These are phyloP conservation scores for Philaenus spumarius DNA, from an alignment of 1,140 invertebrate genomes.

Conservation along the genomic window DNA sequence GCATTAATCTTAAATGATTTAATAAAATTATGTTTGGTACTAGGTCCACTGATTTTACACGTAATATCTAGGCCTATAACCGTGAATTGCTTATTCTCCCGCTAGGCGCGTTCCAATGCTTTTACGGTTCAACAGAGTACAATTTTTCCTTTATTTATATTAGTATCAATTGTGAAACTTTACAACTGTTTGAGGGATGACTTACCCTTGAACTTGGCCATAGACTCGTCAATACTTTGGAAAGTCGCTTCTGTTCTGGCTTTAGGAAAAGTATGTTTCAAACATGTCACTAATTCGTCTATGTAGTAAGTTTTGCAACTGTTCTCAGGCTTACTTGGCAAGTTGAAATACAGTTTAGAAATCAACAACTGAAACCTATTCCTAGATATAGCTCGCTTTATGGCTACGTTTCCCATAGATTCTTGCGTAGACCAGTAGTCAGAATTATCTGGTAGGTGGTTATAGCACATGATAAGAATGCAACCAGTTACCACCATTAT, in stretches of 20 bases:
- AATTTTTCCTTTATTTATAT: no score
- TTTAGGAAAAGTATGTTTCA: slow-evolving; percentile 26
- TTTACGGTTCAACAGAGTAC: no score
- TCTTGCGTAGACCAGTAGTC: slow-evolving; percentile 27
- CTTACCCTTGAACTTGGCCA: slow-evolving; percentile 31
- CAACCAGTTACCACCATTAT: slow-evolving; percentile 17
- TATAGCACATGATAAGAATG: slow-evolving; percentile 21
- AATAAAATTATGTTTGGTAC: no score
- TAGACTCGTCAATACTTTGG: slow-evolving; percentile 26
- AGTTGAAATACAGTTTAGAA: slow-evolving; percentile 32
- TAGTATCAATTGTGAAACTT: no score
- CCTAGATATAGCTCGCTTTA: no score
- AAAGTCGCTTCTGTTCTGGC: slow-evolving; percentile 6
- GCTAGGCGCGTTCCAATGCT: no score
- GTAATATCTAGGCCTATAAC: no score
- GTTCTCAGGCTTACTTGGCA: slow-evolving; percentile 22
- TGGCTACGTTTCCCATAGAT: slow-evolving; percentile 29
- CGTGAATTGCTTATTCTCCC: no score
- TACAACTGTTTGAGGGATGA: slow-evolving; percentile 30
- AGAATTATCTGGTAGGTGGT: slow-evolving; percentile 14
- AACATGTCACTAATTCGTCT: slow-evolving; percentile 22
- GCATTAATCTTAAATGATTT: no score
- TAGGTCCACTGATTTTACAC: no score
- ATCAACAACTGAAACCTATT: slow-evolving; percentile 23
- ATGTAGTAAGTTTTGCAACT: slow-evolving; percentile 28